Percentiles rank a stretch among this genome's conserved stretches.
phyloP scores from a whole-genome alignment of 30 jellyfish, hydroid and myxozoan species.

The Mastigias papua region DNA sequence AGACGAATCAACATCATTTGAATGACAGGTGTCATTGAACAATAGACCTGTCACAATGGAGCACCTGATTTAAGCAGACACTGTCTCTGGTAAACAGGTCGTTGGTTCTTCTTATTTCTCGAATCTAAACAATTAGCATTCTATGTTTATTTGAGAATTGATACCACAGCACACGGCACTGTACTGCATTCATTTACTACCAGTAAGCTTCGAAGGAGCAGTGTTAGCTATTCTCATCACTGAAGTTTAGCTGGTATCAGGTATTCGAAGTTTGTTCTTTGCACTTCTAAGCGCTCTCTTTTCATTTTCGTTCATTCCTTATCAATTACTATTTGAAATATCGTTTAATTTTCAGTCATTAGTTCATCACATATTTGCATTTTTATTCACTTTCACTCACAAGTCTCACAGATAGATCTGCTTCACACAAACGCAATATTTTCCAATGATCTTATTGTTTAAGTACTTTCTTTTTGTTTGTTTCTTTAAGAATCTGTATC shows the following conservation, averaged over 20 bases:
- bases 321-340: too few relatives aligned
- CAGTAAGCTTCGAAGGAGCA: neutral
- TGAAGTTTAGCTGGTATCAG: neutral
- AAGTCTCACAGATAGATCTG: too few relatives aligned
- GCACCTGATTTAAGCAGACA: constrained; percentile 57
- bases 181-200: neutral
- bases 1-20: constrained; percentile 7
- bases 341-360: too few relatives aligned
- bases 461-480: too few relatives aligned
- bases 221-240: neutral
- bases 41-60: constrained; percentile 35
- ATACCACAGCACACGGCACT: neutral
- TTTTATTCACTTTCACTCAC: too few relatives aligned
- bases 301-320: neutral
- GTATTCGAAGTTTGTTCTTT: neutral
- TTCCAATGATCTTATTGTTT: too few relatives aligned
- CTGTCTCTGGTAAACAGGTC: constrained; percentile 46
- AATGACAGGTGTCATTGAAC: constrained; percentile 57
- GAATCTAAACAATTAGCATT: constrained; percentile 35
- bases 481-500: too few relatives aligned
- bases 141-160: constrained; percentile 19
- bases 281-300: neutral
- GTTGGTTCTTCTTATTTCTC: constrained; percentile 24
- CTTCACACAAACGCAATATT: too few relatives aligned
- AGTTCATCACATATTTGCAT: too few relatives aligned